Conservation (phyloP, 2,888 invertebrate genomes). For the Monoplex corrugatus region DNA sequence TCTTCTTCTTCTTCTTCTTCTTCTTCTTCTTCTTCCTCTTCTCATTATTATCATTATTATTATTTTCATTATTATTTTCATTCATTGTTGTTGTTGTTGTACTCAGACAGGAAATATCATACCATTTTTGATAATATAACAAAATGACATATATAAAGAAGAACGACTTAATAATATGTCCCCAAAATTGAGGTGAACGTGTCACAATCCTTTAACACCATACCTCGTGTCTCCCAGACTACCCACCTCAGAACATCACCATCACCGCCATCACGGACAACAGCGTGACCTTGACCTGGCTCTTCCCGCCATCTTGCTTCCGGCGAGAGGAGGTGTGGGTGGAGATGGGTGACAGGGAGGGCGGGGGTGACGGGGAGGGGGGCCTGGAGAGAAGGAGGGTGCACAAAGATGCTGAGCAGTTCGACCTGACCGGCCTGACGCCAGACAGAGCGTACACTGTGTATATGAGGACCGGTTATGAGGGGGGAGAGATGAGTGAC, state of each 20-base stretch:
- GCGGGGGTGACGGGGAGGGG: conserved; percentile 32
- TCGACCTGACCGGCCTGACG: conserved; percentile 45
- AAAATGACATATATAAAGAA: not conserved
- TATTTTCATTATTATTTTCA: too few species aligned
- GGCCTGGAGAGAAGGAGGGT: not conserved
- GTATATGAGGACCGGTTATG: conserved; percentile 38
- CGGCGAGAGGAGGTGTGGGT: conserved; percentile 43
- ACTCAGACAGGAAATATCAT: too few species aligned
- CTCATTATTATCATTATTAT: not conserved
- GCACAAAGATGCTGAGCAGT: conserved; percentile 26
- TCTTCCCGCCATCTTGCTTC: conserved; percentile 51
- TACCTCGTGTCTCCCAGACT: conserved; percentile 48
- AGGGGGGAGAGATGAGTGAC: not conserved
- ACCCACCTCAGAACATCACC: conserved; percentile 48
- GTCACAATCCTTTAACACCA: too few species aligned
- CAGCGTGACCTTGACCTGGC: conserved; percentile 50
- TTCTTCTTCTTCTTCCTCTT: too few species aligned
- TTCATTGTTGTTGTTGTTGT: too few species aligned
- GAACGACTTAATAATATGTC: not conserved
- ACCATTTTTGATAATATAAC: too few species aligned
- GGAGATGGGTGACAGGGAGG: too few species aligned
- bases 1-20: too few species aligned
- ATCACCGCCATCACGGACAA: conserved; percentile 26
- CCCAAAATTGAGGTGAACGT: too few species aligned
- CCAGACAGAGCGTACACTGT: conserved; percentile 45